Evolutionary conservation across 2,113 vertebrate genomes (phyloP).

Genomic region (Myiozetetes cayanensis): DNA sequence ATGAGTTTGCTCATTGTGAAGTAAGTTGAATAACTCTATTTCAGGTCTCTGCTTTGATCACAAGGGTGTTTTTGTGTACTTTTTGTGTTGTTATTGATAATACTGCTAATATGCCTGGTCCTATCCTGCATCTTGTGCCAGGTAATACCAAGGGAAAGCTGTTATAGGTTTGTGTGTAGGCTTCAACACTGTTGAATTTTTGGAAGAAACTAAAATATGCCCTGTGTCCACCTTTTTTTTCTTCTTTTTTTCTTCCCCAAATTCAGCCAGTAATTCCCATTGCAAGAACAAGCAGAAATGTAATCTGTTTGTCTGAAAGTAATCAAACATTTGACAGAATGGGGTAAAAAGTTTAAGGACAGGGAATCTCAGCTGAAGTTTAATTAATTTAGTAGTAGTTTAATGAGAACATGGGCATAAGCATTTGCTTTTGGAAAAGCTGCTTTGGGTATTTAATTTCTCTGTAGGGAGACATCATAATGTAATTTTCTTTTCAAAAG

Average conservation of each 20-base stretch:
- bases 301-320: background rate
- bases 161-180: fast-evolving
- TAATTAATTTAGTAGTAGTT: background rate
- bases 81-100: background rate
- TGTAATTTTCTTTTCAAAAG: background rate
- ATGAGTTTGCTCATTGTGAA: background rate
- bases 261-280: background rate
- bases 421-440: background rate
- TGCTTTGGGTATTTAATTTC: background rate
- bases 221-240: background rate
- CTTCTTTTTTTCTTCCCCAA: background rate
- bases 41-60: background rate
- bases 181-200: background rate
- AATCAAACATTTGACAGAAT: background rate
- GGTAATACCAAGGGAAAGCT: background rate
- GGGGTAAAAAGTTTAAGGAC: background rate
- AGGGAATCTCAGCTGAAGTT: background rate
- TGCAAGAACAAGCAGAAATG: background rate
- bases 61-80: background rate
- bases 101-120: background rate
- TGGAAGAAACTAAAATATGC: background rate
- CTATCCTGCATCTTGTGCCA: background rate
- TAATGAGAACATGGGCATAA: background rate
- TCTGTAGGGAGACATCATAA: background rate
- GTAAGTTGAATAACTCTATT: background rate